These are phyloP conservation scores for Thermophis baileyi DNA, from an alignment of 2,113 vertebrate genomes.

Conservation along the genomic window DNA sequence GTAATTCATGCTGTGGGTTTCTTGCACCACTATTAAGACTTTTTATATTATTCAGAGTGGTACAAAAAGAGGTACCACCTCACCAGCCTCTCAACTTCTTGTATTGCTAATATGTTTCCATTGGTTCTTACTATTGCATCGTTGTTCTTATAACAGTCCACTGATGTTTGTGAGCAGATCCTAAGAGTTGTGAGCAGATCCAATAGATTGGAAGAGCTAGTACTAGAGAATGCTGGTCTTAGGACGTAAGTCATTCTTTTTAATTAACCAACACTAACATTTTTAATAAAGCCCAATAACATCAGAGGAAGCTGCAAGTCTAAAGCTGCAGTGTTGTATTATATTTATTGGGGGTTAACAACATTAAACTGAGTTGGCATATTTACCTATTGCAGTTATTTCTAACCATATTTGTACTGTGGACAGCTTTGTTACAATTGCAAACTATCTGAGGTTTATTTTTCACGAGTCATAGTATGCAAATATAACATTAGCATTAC, in stretches of 20 bases:
- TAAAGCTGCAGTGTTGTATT: neutral
- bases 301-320: neutral
- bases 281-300: neutral
- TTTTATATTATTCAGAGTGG: neutral
- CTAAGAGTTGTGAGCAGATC: conserved; percentile 89
- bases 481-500: neutral
- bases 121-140: conserved; percentile 34
- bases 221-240: conserved; percentile 93
- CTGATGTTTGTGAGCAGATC: conserved; percentile 95
- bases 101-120: neutral
- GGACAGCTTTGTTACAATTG: neutral
- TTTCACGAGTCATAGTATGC: neutral
- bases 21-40: neutral
- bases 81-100: neutral
- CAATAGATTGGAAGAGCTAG: conserved; percentile 87
- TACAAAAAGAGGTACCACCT: neutral
- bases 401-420: neutral
- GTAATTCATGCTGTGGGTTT: neutral
- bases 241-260: conserved; percentile 81
- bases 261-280: neutral
- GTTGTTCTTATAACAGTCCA: conserved; percentile 74
- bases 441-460: neutral
- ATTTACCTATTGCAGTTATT: neutral
- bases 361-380: neutral
- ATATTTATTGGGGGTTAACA: neutral